A percentile compares a stretch with the other conserved stretches of the same genome.
phyloP scores from a whole-genome alignment of 37 sponge, comb jelly and placozoan species.

The Spongilla lacustris region DNA sequence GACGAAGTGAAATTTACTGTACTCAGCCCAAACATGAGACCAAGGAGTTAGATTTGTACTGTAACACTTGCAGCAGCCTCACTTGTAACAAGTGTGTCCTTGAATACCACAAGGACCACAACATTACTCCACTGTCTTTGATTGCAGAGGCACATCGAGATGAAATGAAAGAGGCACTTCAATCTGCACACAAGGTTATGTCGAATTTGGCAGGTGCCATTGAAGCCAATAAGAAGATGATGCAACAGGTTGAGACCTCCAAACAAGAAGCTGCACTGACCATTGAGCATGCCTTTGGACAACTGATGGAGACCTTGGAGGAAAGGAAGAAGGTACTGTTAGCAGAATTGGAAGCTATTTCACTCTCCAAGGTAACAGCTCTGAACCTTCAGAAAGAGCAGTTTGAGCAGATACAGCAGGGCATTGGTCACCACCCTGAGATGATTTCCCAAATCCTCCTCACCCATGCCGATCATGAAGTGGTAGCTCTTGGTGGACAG shows the following conservation, averaged over 20 bases:
- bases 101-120: neutral
- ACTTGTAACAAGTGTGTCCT: neutral
- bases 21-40: neutral
- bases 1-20: neutral
- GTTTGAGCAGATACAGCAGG: neutral
- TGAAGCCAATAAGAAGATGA: neutral
- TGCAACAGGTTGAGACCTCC: neutral
- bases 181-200: neutral
- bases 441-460: neutral
- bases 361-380: neutral
- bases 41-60: neutral
- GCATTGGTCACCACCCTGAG: neutral
- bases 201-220: neutral
- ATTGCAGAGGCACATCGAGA: neutral
- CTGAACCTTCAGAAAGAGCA: neutral
- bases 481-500: neutral
- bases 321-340: neutral
- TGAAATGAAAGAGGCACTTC: neutral
- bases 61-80: neutral
- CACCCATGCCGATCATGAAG: neutral
- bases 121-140: neutral
- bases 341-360: neutral
- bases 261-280: neutral
- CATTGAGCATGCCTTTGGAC: neutral
- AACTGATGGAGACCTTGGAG: neutral